These are phyloP conservation scores for Scolanthus callimorphus DNA, from an alignment of 92 coral and sea anemone species.

Conservation along the genomic window DNA sequence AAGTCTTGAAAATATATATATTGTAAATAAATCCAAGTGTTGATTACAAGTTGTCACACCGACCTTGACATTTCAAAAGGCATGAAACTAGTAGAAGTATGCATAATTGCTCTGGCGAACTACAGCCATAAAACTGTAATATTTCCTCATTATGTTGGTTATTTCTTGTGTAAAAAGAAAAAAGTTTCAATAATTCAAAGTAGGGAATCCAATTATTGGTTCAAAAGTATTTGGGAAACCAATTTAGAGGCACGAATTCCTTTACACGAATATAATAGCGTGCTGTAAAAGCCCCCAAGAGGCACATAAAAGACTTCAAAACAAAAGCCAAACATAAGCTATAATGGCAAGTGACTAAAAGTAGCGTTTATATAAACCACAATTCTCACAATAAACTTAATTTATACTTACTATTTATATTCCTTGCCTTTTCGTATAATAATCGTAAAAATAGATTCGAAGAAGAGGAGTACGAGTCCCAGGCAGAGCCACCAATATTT, in stretches of 20 bases:
- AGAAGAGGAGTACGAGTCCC: conserved; percentile 66
- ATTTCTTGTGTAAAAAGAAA: too few relatives aligned
- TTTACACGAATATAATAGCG: background rate
- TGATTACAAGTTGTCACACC: too few relatives aligned
- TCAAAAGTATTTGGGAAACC: background rate
- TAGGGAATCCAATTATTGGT: background rate
- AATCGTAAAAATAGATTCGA: conserved; percentile 83
- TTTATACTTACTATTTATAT: conserved; percentile 85
- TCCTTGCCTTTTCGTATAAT: conserved; percentile 83
- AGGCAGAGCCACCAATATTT: conserved; percentile 79
- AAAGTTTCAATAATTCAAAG: too few relatives aligned
- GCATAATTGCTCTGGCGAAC: too few relatives aligned
- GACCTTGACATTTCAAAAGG: too few relatives aligned
- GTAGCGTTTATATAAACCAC: background rate
- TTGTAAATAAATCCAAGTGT: too few relatives aligned
- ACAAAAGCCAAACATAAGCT: background rate
- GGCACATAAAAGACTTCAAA: background rate
- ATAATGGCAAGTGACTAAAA: too few relatives aligned
- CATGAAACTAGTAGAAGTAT: too few relatives aligned
- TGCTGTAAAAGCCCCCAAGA: conserved; percentile 3
- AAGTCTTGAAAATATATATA: too few relatives aligned
- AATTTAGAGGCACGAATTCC: background rate
- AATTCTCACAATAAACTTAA: background rate
- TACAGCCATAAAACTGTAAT: too few relatives aligned
- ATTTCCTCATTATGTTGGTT: too few relatives aligned